A percentile compares a stretch with the other conserved stretches of the same genome.
phyloP scores from a whole-genome alignment of 1,140 invertebrate genomes.

The Anastatus disparis region DNA sequence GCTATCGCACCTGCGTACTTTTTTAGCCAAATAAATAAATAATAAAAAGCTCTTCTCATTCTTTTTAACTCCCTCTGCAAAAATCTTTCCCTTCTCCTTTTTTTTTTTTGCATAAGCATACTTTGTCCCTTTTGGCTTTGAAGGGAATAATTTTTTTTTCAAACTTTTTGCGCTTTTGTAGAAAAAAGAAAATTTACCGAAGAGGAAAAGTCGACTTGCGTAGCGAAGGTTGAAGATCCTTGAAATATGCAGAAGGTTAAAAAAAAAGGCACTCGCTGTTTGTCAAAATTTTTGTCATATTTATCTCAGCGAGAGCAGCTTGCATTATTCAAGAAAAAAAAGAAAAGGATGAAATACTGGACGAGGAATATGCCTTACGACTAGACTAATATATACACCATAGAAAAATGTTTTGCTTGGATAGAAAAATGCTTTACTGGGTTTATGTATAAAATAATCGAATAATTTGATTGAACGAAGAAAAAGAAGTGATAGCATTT shows the following conservation, averaged over 20 bases:
- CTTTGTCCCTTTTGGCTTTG: too few relatives aligned
- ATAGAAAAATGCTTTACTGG: too few relatives aligned
- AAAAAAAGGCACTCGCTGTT: constrained; percentile 26
- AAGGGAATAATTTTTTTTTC: neutral
- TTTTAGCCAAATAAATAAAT: constrained; percentile 25
- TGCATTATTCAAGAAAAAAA: constrained; percentile 27
- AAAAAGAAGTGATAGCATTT: too few relatives aligned
- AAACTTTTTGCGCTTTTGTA: neutral
- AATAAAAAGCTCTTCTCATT: neutral
- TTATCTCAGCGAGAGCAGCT: constrained; percentile 33
- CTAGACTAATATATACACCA: too few relatives aligned
- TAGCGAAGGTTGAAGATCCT: too few relatives aligned
- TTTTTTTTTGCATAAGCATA: too few relatives aligned
- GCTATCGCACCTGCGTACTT: neutral
- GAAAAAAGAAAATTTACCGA: neutral
- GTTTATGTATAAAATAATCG: too few relatives aligned
- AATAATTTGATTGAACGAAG: too few relatives aligned
- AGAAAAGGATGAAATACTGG: neutral
- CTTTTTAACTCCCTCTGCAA: neutral
- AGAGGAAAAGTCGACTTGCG: neutral
- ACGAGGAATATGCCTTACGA: neutral
- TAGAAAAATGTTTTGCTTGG: too few relatives aligned
- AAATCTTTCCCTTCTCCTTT: too few relatives aligned
- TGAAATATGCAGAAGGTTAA: constrained; percentile 31
- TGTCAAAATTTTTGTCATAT: constrained; percentile 39